A percentile compares a stretch with the other conserved stretches of the same genome.
phyloP scores from a whole-genome alignment of 2,797 vertebrate species.

The Xenops minutus region DNA sequence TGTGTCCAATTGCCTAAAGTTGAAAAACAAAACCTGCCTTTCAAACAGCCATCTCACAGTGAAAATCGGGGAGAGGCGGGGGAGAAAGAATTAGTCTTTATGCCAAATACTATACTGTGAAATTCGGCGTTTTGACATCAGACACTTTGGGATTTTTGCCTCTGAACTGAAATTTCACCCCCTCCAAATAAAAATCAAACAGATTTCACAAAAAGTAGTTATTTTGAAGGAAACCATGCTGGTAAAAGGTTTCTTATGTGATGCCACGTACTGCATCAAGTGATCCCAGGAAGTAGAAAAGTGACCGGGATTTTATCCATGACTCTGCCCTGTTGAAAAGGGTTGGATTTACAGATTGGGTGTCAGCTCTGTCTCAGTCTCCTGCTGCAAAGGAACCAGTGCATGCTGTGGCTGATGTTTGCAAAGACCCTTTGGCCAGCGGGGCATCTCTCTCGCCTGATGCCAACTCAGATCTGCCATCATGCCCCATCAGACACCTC shows the following conservation, averaged over 20 bases:
- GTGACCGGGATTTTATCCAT: neutral
- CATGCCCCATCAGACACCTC: accelerated
- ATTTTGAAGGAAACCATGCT: neutral
- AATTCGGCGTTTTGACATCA: neutral
- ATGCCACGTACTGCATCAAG: accelerated
- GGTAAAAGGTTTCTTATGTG: neutral
- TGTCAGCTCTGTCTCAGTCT: neutral
- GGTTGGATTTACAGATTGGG: neutral
- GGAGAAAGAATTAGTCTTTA: neutral
- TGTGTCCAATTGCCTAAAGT: neutral
- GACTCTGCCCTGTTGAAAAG: neutral
- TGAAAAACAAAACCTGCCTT: constrained; percentile 10
- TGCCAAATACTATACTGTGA: neutral
- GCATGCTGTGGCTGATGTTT: accelerated
- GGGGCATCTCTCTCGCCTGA: neutral
- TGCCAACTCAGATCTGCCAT: neutral
- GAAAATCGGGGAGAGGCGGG: neutral
- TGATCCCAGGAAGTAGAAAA: neutral
- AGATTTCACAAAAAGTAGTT: neutral
- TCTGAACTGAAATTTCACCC: neutral
- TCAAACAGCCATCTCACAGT: neutral
- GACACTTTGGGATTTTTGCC: neutral
- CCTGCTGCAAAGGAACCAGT: neutral
- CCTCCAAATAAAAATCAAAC: neutral
- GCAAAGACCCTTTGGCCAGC: accelerated